A percentile compares a stretch with the other conserved stretches of the same genome.
phyloP scores from a whole-genome alignment of 2,113 vertebrate genomes.

The Egretta garzetta region DNA sequence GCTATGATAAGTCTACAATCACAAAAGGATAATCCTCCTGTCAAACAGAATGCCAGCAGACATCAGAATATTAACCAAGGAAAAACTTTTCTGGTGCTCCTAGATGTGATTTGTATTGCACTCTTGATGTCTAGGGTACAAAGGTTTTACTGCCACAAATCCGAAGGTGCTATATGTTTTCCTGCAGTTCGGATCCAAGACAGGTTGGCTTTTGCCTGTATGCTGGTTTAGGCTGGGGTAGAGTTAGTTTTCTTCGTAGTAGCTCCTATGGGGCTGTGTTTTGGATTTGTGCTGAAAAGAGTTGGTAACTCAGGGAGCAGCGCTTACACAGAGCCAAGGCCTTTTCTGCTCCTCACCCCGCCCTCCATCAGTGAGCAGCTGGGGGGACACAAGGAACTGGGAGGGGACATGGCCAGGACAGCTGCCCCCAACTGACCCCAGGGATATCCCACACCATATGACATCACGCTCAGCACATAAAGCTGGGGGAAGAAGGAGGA shows the following conservation, averaged over 20 bases:
- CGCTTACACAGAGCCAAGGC: not conserved
- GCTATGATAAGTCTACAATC: not conserved
- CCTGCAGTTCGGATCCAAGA: not conserved
- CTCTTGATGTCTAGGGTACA: not conserved
- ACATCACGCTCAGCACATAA: not conserved
- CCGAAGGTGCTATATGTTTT: not conserved
- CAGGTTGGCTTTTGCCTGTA: not conserved
- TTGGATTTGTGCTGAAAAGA: not conserved
- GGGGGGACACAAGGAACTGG: not conserved
- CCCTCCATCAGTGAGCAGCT: not conserved
- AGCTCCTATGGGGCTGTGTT: not conserved
- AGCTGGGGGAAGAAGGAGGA: not conserved
- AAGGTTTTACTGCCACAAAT: not conserved
- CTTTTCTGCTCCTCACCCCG: not conserved
- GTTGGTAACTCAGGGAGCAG: not conserved
- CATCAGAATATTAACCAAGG: constrained; percentile 20
- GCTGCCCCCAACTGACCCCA: not conserved
- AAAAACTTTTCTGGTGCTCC: not conserved
- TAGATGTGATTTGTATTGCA: not conserved
- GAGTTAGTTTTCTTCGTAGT: not conserved
- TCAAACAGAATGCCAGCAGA: constrained; percentile 20
- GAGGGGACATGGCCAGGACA: not conserved
- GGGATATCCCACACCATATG: not conserved
- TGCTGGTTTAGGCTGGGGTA: not conserved
- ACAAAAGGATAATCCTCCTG: not conserved